Evolutionary conservation across 1,140 invertebrate genomes (phyloP).

Genomic region (Whitmania pigra): DNA sequence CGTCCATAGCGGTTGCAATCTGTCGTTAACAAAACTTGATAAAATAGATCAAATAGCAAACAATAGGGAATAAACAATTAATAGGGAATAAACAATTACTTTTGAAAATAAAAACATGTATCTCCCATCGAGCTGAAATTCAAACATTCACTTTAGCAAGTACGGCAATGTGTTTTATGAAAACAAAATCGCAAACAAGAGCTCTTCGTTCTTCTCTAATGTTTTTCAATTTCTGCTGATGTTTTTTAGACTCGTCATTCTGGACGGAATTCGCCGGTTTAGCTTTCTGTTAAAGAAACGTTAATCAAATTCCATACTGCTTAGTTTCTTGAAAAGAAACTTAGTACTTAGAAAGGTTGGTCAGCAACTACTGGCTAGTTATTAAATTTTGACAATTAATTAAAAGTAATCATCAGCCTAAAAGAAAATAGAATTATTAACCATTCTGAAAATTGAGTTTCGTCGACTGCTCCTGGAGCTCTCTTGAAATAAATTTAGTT

Average conservation of each 20-base stretch:
- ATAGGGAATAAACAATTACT: constrained; percentile 9
- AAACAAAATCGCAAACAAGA: neutral
- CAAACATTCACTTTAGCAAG: neutral
- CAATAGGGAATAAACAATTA: too few species aligned
- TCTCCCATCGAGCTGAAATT: constrained; percentile 13
- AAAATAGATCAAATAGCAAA: neutral
- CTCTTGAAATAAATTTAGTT: too few species aligned
- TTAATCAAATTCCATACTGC: too few species aligned
- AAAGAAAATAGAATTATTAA: too few species aligned
- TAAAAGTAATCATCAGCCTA: too few species aligned
- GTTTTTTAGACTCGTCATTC: neutral
- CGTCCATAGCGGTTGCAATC: constrained; percentile 33
- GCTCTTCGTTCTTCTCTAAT: neutral
- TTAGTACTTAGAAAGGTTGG: too few species aligned
- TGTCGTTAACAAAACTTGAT: constrained; percentile 13
- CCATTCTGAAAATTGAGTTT: too few species aligned
- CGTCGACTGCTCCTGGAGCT: too few species aligned
- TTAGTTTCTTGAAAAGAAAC: too few species aligned
- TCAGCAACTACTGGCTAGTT: too few species aligned
- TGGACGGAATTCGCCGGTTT: neutral
- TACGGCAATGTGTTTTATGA: neutral
- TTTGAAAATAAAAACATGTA: constrained; percentile 12
- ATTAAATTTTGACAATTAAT: too few species aligned
- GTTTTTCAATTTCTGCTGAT: neutral
- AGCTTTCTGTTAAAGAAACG: too few species aligned